Evolutionary conservation across 2,797 vertebrate species (phyloP), one percentile per base, ranked within the genome.

Genomic region (Pangasius krempfi): DNA sequence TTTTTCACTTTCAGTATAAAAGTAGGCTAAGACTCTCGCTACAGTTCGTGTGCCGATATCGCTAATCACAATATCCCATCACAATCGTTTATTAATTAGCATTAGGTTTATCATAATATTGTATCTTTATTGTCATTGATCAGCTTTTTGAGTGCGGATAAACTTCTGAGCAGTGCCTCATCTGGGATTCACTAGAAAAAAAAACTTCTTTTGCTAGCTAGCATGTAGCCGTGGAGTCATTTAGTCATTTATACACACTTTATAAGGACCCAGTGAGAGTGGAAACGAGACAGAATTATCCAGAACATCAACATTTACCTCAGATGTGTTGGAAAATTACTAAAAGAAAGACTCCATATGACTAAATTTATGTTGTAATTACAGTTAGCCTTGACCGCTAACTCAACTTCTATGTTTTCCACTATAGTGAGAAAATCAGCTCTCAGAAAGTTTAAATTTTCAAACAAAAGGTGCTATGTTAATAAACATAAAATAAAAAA

Each of bases 231-330:
- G 12, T 84, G 47, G 54, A 25, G 18, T 33, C n/a, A 14, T 83
- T 27, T n/a, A 37, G 3, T n/a, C 58, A 25, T 81, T 40, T 81
- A 27, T 62, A 64, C 25, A 82, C 33, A 44, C 25, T 64, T 62
- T 80, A 80, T 37, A 58, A 81, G 18, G 25, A 64, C 14, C 12
- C 56, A 30, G 27, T 20, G n/a, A 30, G 62, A 50, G 62, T 30
- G 44, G 9, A 84, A 66, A 84, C 22, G n/a, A 30, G 16, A 52
- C 40, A 22, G 44, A 70, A 84, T 33, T 52, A 13, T 64, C 37
- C 37, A 1, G 81, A 70, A 84, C 62, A 5, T 50, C 82, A 82
- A 82, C 58, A 64, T 83, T 83, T 83, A 64, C 81, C 40, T 64
- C 80, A 64, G 27, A n/a, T 64, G 14, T 44, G 80, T 83, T 47